These are phyloP conservation scores for Osmerus mordax DNA, from an alignment of 2,113 vertebrate species.

Conservation along the genomic window DNA sequence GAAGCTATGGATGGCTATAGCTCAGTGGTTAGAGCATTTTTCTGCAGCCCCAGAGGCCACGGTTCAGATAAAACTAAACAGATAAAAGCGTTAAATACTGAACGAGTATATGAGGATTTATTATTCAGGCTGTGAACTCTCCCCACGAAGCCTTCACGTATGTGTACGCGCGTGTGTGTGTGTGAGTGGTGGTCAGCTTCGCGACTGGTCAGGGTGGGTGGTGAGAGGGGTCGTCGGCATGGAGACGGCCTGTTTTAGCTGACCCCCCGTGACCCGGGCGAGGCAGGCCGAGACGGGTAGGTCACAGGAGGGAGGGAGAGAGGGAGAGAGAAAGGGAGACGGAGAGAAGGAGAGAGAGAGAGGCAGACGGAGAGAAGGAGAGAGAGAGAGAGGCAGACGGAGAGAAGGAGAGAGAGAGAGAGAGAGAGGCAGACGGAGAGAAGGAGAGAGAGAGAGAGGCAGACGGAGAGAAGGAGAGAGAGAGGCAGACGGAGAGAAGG, in stretches of 20 bases:
- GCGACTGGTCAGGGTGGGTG: not conserved
- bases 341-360: no score
- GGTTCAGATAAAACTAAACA: no score
- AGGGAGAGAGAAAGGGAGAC: no score
- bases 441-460: not conserved
- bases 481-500: not conserved
- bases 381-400: not conserved
- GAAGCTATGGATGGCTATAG: no score
- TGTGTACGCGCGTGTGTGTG: not conserved
- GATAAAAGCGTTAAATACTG: no score
- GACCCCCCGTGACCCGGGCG: constrained; percentile 2
- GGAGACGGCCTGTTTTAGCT: constrained; percentile 1
- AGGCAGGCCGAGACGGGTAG: no score
- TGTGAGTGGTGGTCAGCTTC: not conserved
- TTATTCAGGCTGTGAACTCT: no score
- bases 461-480: not conserved
- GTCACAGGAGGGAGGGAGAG: no score
- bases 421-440: no score
- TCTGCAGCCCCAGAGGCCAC: no score
- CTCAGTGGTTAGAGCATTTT: no score
- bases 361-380: not conserved
- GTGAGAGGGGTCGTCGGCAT: not conserved
- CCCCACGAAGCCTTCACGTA: not conserved
- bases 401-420: not conserved
- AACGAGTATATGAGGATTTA: no score